A percentile compares a stretch with the other conserved stretches of the same genome.
Evolutionary conservation across 2,113 vertebrate genomes (phyloP).

Genomic region (Podocnemis expansa): DNA sequence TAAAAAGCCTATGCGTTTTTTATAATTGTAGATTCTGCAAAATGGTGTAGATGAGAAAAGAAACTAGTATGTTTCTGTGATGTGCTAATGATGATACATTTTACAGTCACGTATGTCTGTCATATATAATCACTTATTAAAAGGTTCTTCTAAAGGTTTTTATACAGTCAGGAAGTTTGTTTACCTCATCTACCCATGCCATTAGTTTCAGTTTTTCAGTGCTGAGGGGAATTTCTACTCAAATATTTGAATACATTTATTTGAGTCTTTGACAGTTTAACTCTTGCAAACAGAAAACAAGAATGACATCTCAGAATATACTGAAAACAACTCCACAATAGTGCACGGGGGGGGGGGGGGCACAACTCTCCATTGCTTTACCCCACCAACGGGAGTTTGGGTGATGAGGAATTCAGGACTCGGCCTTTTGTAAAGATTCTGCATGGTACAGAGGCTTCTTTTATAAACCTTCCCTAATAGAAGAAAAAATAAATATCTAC

Average conservation of each 20-base stretch:
- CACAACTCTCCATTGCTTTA: too few species aligned
- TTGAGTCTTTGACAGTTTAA: neutral
- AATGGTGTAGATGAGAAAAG: neutral
- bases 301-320: neutral
- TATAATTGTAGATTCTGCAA: neutral
- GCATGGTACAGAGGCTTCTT: neutral
- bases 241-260: neutral
- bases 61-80: neutral
- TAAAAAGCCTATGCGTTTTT: neutral
- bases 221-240: neutral
- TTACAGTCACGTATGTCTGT: neutral
- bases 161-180: neutral
- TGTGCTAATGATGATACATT: slow-evolving; percentile 13
- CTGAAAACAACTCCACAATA: neutral
- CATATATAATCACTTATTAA: neutral
- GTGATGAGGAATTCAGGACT: neutral
- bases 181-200: neutral
- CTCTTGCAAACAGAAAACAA: neutral
- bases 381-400: rapidly evolving
- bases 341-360: too few species aligned
- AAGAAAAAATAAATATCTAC: slow-evolving; percentile 10
- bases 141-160: neutral
- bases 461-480: slow-evolving; percentile 26
- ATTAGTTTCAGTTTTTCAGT: neutral
- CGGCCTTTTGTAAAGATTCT: neutral